Evolutionary conservation across 1,140 invertebrate species (phyloP).

Genomic region (Medauroidea extradentata): DNA sequence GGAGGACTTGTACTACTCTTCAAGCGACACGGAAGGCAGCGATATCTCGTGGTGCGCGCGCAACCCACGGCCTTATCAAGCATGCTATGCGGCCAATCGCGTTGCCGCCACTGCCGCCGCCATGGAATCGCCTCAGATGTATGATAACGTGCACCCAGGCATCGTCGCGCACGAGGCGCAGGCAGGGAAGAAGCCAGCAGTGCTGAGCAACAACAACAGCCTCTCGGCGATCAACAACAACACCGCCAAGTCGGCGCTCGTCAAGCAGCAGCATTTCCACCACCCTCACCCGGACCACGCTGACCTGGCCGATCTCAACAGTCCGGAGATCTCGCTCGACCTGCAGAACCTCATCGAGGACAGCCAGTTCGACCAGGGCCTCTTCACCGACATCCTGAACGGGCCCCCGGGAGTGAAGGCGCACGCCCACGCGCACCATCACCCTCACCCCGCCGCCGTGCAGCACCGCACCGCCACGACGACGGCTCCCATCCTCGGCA

Average conservation of each 20-base stretch:
- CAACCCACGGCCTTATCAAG: constrained; percentile 1
- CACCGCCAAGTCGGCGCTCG: constrained; percentile 41
- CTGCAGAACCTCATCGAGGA: constrained; percentile 86
- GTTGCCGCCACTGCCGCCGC: neutral
- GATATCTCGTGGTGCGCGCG: neutral
- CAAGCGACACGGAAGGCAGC: constrained; percentile 7
- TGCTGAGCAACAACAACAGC: constrained; percentile 9
- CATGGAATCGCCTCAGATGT: constrained; percentile 20
- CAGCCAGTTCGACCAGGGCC: constrained; percentile 73
- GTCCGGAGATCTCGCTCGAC: constrained; percentile 83
- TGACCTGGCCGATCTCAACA: constrained; percentile 80
- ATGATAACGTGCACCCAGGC: constrained; percentile 9
- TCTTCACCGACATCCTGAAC: constrained; percentile 72
- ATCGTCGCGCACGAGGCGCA: neutral
- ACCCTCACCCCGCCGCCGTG: constrained; percentile 40
- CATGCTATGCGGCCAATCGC: constrained; percentile 11
- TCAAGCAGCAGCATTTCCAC: constrained; percentile 48
- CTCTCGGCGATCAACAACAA: constrained; percentile 25
- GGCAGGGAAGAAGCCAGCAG: constrained; percentile 1
- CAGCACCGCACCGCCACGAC: constrained; percentile 45
- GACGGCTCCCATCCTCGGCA: constrained; percentile 27
- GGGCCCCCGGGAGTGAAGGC: constrained; percentile 40
- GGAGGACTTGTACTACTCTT: constrained; percentile 5
- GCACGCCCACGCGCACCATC: constrained; percentile 11
- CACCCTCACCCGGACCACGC: constrained; percentile 59